Evolutionary conservation across 2,797 vertebrate genomes (phyloP).

Genomic region (Sphaeramia orbicularis): DNA sequence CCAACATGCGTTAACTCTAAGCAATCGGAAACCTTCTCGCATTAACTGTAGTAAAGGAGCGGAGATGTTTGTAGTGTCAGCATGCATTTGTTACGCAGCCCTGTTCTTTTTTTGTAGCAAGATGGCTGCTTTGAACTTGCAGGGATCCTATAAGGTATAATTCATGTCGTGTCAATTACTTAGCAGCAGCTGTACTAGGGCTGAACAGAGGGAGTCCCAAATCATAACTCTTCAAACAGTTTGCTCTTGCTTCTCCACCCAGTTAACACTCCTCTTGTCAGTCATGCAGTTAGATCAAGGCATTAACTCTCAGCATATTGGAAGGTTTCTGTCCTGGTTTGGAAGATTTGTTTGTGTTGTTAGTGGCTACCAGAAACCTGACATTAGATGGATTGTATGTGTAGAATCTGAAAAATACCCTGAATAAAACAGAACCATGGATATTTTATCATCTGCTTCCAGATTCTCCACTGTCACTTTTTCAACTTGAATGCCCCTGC

Average conservation of each 20-base stretch:
- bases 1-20: conserved; percentile 51
- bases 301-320: conserved; percentile 37
- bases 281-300: conserved; percentile 58
- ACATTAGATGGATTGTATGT: neutral
- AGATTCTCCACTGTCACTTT: neutral
- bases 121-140: conserved; percentile 69
- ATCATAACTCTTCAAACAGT: conserved; percentile 66
- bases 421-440: neutral
- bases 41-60: conserved; percentile 33
- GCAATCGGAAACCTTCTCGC: conserved; percentile 42
- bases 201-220: conserved; percentile 54
- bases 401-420: no score
- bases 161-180: conserved; percentile 73
- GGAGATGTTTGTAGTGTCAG: conserved; percentile 65
- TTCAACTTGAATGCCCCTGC: conserved; percentile 9
- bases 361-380: conserved; percentile 23
- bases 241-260: conserved; percentile 54
- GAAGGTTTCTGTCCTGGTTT: conserved; percentile 55
- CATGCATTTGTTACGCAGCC: conserved; percentile 55
- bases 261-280: conserved; percentile 54
- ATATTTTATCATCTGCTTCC: neutral
- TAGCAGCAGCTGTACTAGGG: conserved; percentile 53
- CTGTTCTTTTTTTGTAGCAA: conserved; percentile 50
- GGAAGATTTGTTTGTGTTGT: conserved; percentile 45
- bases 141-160: conserved; percentile 69